phyloP scores from a whole-genome alignment of 2,797 vertebrate species.

The Oophaga sylvatica region DNA sequence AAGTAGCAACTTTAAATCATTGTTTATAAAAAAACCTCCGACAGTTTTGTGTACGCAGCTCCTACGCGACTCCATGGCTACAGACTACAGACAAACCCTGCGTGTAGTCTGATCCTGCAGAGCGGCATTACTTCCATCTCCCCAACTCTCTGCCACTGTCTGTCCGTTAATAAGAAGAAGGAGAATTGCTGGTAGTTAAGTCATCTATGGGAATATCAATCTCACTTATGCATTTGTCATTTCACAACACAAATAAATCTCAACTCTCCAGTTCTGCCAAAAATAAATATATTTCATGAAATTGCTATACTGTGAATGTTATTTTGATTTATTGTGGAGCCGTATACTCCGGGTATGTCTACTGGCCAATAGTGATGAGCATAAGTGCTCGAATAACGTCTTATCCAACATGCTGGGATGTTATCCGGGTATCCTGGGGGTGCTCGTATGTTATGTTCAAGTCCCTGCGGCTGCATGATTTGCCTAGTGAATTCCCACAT shows the following conservation, averaged over 20 bases:
- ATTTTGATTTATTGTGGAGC: not conserved
- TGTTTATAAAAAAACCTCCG: not conserved
- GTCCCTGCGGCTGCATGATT: no score
- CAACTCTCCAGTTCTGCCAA: not conserved
- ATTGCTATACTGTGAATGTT: conserved; percentile 8
- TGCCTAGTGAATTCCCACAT: no score
- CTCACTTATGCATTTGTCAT: conserved; percentile 5
- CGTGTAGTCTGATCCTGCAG: not conserved
- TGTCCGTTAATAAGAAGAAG: not conserved
- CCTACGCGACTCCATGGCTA: not conserved
- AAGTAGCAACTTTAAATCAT: no score
- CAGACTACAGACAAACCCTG: not conserved
- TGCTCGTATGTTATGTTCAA: no score
- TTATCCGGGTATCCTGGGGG: no score
- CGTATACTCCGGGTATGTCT: not conserved
- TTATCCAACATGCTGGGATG: no score
- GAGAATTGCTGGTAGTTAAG: not conserved
- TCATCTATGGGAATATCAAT: not conserved
- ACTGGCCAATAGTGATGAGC: not conserved
- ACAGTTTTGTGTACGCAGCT: not conserved
- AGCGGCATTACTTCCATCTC: not conserved
- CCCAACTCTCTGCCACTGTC: not conserved
- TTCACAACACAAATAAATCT: conserved; percentile 7
- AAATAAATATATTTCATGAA: not conserved
- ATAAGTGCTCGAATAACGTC: no score